phyloP scores from a whole-genome alignment of 1,140 invertebrate species.

The Geopemphigus sp. region DNA sequence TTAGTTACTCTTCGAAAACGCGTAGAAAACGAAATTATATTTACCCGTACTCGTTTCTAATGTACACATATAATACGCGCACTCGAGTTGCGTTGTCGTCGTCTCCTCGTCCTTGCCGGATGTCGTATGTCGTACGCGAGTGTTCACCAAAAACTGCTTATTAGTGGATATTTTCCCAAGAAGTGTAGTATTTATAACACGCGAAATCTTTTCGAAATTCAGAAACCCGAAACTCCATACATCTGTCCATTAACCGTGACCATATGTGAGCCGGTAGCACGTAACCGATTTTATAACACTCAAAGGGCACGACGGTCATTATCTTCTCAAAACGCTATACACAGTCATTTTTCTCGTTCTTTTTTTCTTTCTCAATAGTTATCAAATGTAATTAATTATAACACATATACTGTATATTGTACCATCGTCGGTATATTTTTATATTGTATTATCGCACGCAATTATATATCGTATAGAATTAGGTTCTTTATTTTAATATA shows the following conservation, averaged over 20 bases:
- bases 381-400: neutral
- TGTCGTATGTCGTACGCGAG: neutral
- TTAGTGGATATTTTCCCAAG: conserved; percentile 28
- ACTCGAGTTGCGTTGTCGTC: neutral
- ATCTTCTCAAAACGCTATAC: neutral
- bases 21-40: neutral
- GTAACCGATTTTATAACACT: conserved; percentile 18
- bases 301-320: conserved; percentile 29
- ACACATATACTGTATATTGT: neutral
- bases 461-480: too few species aligned
- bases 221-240: conserved; percentile 37
- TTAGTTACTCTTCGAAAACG: neutral
- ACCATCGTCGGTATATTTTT: too few species aligned
- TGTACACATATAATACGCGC: too few species aligned
- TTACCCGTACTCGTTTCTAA: neutral
- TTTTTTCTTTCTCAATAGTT: too few species aligned
- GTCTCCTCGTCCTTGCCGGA: neutral
- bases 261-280: conserved; percentile 13
- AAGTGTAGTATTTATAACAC: conserved; percentile 24
- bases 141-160: conserved; percentile 21
- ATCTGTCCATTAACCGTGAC: conserved; percentile 36
- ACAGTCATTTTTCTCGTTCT: neutral
- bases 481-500: too few species aligned
- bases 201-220: conserved; percentile 38
- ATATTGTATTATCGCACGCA: too few species aligned